phyloP scores from a whole-genome alignment of 2,113 vertebrate species.

The Microcebus ravelobensis region DNA sequence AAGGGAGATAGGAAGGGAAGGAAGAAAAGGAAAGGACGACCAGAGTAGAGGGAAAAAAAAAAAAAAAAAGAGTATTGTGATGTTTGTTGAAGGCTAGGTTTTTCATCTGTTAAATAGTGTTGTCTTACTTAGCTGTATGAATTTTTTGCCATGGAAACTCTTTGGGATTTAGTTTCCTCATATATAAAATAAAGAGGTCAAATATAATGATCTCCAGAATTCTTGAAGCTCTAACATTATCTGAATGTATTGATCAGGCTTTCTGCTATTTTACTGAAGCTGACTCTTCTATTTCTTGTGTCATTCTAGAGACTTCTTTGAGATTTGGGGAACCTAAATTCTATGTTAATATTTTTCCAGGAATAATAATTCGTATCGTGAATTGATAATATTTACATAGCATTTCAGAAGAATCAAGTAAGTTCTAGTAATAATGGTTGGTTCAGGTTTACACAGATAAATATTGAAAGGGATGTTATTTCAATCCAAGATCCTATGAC shows the following conservation, averaged over 20 bases:
- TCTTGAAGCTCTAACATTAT: background rate
- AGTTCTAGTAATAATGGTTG: background rate
- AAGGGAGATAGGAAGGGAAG: rapidly evolving
- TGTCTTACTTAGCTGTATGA: background rate
- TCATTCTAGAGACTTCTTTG: background rate
- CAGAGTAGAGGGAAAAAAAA: too few relatives aligned
- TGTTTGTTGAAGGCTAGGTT: background rate
- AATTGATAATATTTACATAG: background rate
- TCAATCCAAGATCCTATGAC: background rate
- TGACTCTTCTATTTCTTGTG: background rate
- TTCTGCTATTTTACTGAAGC: background rate
- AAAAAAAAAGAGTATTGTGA: background rate
- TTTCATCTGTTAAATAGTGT: background rate
- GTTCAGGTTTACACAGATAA: background rate
- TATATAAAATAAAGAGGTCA: background rate
- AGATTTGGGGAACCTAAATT: background rate
- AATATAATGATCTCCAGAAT: background rate
- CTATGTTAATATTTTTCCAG: background rate
- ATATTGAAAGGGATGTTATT: background rate
- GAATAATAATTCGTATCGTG: background rate
- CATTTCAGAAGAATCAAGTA: background rate
- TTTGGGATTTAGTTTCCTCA: background rate
- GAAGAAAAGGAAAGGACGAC: too few relatives aligned
- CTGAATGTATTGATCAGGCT: background rate
- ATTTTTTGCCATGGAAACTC: background rate